Base-by-base conservation (phyloP, 2,888 invertebrate species). In the Drosophila pseudotalamancana region DNA sequence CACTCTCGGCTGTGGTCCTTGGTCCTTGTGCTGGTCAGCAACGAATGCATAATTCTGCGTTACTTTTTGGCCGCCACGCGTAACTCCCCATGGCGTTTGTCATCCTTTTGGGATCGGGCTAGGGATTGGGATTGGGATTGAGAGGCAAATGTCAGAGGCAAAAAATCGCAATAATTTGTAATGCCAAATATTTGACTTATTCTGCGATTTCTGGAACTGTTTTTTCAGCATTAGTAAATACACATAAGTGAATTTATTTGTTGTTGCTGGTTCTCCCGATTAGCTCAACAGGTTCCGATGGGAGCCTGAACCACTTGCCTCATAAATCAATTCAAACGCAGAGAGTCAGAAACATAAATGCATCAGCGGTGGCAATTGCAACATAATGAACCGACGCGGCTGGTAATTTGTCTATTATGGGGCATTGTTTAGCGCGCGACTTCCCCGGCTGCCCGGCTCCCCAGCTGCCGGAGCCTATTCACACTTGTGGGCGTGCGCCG, bases 121-220 rank as follows among this genome's bases (percentile, higher is more conserved):
- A n/a, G n/a, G n/a, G n/a, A n/a, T n/a, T n/a, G n/a, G n/a, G n/a
- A n/a, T n/a, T 16, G 25, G 4, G 11, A 16, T 27, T 39, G 31
- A 27, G 54, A 27, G 16, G 32, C 35, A 39, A 51, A 31, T 35
- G 29, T 25, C 25, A 12, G 4, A 16, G 14, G 2, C 35, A 51
- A 64, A 66, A 82, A 89, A 83, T 87, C 82, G 78, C 75, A 71
- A 86, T 79, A 87, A 87, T 81, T 88, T 87, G 82, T 82, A 79
- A 85, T 84, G 83, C 79, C 69, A 87, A 87, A 80, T 74, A 86
- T 87, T 85, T 87, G 79, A 78, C 83, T 81, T 66, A 79, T 82
- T 70, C 48, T 40, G 40, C 66, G 57, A 69, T 77, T 64, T 61
- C 40, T 51, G 39, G 32, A 5, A 12, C 9, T 8, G 46, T 48